phyloP scores from a whole-genome alignment of 2,888 invertebrate genomes.

The Sipha maydis region DNA sequence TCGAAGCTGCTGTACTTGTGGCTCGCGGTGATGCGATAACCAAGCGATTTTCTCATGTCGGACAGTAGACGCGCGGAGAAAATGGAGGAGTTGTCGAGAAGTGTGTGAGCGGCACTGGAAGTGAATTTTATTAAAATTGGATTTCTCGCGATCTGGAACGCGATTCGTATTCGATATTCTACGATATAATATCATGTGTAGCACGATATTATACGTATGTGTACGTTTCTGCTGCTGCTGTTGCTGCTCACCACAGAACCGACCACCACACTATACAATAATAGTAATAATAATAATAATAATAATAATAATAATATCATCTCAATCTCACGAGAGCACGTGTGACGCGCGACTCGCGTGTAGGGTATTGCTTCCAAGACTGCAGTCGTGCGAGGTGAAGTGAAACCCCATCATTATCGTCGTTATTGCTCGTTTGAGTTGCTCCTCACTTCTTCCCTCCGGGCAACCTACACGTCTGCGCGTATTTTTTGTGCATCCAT shows the following conservation, averaged over 20 bases:
- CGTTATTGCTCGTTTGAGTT: constrained; percentile 39
- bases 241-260: no score
- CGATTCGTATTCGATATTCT: not conserved
- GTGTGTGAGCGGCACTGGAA: not conserved
- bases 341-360: constrained; percentile 7
- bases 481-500: no score
- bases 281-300: no score
- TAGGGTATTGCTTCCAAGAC: not conserved
- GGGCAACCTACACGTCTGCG: not conserved
- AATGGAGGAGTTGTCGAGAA: not conserved
- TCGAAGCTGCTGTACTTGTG: not conserved
- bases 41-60: not conserved
- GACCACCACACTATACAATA: no score
- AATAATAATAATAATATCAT: no score
- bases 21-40: not conserved
- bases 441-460: not conserved
- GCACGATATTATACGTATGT: not conserved
- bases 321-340: constrained; percentile 12
- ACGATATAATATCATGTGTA: not conserved
- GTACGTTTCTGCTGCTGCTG: no score
- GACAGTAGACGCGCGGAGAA: not conserved
- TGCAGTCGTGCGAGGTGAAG: not conserved
- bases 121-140: constrained; percentile 37
- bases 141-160: constrained; percentile 25
- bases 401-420: constrained; percentile 39